Evolutionary conservation across 2,797 vertebrate species (phyloP).

Genomic region (Sternarchorhynchus goeldii): DNA sequence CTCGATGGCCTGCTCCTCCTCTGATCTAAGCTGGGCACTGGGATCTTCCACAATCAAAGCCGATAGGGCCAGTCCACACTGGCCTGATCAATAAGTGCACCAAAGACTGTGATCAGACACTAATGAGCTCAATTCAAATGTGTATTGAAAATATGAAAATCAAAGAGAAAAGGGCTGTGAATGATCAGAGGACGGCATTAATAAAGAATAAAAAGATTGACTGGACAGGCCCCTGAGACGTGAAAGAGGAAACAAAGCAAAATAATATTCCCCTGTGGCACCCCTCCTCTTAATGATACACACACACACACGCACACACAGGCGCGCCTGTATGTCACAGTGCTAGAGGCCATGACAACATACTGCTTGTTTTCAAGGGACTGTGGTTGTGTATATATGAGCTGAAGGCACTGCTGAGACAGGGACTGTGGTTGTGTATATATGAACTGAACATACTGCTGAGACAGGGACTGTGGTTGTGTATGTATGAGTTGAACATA

Average conservation of each 20-base stretch:
- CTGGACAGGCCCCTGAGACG: neutral
- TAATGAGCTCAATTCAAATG: conserved; percentile 38
- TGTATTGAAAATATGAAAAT: conserved; percentile 44
- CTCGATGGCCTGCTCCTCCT: neutral
- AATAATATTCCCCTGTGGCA: neutral
- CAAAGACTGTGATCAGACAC: conserved; percentile 30
- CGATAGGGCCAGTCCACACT: neutral
- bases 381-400: no score
- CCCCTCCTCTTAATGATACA: no score
- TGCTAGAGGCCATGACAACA: no score
- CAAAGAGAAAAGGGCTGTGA: conserved; percentile 18
- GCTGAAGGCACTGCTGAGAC: no score
- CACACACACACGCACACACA: no score
- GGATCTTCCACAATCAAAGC: conserved; percentile 29
- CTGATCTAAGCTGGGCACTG: neutral
- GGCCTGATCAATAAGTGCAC: conserved; percentile 35
- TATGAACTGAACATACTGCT: no score
- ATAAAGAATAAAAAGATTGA: conserved; percentile 38
- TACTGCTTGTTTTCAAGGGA: no score
- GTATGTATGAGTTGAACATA: no score
- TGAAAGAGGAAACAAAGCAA: neutral
- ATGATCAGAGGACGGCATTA: conserved; percentile 43
- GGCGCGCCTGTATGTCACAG: no score
- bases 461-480: no score
- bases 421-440: no score